A percentile compares a stretch with the other conserved stretches of the same genome.
phyloP scores from a whole-genome alignment of 2,113 vertebrate species.

The Pelusios castaneus region DNA sequence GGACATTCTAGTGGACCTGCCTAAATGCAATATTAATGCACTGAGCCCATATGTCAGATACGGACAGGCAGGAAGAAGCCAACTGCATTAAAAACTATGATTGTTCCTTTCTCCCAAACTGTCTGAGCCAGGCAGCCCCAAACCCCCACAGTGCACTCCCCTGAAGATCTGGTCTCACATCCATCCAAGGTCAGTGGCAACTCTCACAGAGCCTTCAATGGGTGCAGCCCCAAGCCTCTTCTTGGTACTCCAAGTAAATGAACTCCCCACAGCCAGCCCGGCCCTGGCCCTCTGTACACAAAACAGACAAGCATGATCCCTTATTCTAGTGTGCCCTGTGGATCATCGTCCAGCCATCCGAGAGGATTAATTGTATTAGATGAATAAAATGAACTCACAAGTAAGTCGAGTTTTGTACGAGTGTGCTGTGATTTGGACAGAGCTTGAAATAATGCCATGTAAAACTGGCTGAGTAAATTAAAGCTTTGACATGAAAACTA shows the following conservation, averaged over 20 bases:
- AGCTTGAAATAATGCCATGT: too few relatives aligned
- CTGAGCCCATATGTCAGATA: fast-evolving
- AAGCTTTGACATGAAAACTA: not conserved
- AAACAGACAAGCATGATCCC: not conserved
- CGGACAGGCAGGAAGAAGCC: fast-evolving
- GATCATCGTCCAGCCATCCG: not conserved
- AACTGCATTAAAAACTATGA: fast-evolving
- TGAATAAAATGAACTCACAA: not conserved
- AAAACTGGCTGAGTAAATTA: not conserved
- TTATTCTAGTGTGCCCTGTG: not conserved
- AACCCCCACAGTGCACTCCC: not conserved
- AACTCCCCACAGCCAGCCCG: not conserved
- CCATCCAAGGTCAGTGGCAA: fast-evolving
- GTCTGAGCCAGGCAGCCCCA: fast-evolving
- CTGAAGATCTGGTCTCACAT: not conserved
- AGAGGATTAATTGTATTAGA: not conserved
- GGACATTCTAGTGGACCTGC: not conserved
- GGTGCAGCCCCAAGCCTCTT: not conserved
- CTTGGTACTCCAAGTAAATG: not conserved
- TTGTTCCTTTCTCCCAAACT: not conserved
- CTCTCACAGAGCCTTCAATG: not conserved
- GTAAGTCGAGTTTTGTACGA: not conserved
- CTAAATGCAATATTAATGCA: not conserved
- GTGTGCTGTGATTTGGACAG: not conserved
- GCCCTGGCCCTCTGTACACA: not conserved